Percentiles rank a stretch among this genome's conserved stretches.
Evolutionary conservation across 1,140 invertebrate genomes (phyloP).

Genomic region (Drosophila littoralis): DNA sequence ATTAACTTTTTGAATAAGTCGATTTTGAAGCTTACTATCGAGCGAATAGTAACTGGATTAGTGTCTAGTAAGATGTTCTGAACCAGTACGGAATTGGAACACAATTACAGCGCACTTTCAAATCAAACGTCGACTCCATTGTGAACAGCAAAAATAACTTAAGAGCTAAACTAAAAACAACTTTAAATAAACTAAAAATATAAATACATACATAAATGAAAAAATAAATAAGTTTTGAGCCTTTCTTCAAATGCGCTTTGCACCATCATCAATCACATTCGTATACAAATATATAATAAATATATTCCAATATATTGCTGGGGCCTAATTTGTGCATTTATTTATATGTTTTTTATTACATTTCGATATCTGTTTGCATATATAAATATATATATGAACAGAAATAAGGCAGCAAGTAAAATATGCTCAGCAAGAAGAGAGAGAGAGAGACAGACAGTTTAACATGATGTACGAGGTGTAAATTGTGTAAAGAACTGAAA

Average conservation of each 20-base stretch:
- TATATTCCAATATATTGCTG: conserved; percentile 23
- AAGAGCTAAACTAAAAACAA: conserved; percentile 39
- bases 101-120: not conserved
- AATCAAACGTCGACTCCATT: not conserved
- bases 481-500: conserved; percentile 27
- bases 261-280: conserved; percentile 10
- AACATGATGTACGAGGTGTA: conserved; percentile 8
- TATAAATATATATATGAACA: conserved; percentile 12
- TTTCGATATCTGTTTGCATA: not conserved
- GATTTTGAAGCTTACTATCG: not conserved
- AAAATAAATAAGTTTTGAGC: conserved; percentile 44
- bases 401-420: conserved; percentile 18
- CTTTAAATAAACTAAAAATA: conserved; percentile 39
- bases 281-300: conserved; percentile 13
- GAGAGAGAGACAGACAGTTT: not conserved
- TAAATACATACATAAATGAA: conserved; percentile 37
- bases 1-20: no score
- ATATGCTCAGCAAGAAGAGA: conserved; percentile 19
- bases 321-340: conserved; percentile 69
- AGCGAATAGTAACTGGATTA: not conserved
- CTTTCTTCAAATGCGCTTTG: conserved; percentile 50
- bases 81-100: no score
- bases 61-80: no score
- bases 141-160: conserved; percentile 10
- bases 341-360: conserved; percentile 36